Conservation (phyloP, 1,140 invertebrate genomes). For the Scaptomyza graminum region DNA sequence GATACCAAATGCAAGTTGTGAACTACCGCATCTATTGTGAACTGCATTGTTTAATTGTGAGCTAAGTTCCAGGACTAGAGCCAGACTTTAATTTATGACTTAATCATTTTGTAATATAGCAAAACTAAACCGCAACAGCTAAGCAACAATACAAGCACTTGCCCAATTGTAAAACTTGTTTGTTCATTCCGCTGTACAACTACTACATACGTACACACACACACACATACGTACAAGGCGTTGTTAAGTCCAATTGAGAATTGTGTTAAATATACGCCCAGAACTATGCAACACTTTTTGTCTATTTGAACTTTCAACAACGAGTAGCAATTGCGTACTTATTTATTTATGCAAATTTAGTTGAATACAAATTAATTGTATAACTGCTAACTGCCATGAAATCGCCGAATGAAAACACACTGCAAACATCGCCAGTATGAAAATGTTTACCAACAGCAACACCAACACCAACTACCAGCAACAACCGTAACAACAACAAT, state of each 20-base stretch:
- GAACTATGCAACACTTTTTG: conserved; percentile 35
- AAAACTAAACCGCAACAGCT: conserved; percentile 69
- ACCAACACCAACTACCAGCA: conserved; percentile 28
- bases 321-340: conserved; percentile 56
- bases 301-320: conserved; percentile 26
- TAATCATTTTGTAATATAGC: conserved; percentile 79
- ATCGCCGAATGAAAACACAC: conserved; percentile 49
- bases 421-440: conserved; percentile 47
- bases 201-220: background rate
- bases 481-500: too few species aligned
- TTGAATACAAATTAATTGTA: conserved; percentile 80
- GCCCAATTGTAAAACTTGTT: conserved; percentile 33
- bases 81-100: conserved; percentile 64
- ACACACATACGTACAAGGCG: background rate
- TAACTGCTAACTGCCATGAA: conserved; percentile 58
- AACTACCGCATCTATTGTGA: conserved; percentile 61
- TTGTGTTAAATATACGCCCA: conserved; percentile 12
- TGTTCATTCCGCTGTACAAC: conserved; percentile 37
- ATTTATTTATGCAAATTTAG: conserved; percentile 82
- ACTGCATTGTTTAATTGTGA: conserved; percentile 78
- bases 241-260: conserved; percentile 37
- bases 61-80: conserved; percentile 67
- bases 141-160: conserved; percentile 40
- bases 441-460: conserved; percentile 69
- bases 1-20: conserved; percentile 48